Conservation (phyloP, 2,113 vertebrate genomes). For the Misgurnus mizolepis region DNA sequence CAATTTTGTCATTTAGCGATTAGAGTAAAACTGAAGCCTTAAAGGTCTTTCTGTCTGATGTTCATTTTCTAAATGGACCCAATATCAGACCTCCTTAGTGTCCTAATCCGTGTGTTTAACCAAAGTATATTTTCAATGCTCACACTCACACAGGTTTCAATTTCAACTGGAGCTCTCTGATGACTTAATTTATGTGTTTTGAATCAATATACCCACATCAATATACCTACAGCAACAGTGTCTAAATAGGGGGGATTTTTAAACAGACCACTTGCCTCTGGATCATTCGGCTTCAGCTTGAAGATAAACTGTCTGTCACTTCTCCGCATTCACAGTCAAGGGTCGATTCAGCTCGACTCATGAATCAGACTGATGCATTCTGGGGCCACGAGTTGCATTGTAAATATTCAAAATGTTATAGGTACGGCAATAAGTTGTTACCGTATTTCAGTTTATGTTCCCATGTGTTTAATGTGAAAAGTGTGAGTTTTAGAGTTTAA, state of each 20-base stretch:
- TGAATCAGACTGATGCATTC: slow-evolving; percentile 26
- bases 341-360: background rate
- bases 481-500: background rate
- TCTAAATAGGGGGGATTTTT: slow-evolving; percentile 26
- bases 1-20: background rate
- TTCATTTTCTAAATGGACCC: too few relatives aligned
- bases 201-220: background rate
- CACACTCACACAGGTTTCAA: background rate
- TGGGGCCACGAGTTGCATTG: background rate
- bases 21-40: too few relatives aligned
- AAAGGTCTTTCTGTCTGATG: too few relatives aligned
- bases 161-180: slow-evolving; percentile 12
- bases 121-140: background rate
- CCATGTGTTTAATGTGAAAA: background rate
- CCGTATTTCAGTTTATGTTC: slow-evolving; percentile 18
- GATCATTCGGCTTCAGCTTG: slow-evolving; percentile 7
- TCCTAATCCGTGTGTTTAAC: background rate
- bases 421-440: slow-evolving; percentile 19
- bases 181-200: background rate
- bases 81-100: background rate
- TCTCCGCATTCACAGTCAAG: slow-evolving; percentile 19
- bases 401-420: slow-evolving; percentile 24
- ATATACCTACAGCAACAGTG: background rate
- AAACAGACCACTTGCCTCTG: slow-evolving; percentile 17
- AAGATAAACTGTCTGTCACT: slow-evolving; percentile 30